Conservation (phyloP, 2,113 vertebrate genomes). For the Pelecanus crispus region DNA sequence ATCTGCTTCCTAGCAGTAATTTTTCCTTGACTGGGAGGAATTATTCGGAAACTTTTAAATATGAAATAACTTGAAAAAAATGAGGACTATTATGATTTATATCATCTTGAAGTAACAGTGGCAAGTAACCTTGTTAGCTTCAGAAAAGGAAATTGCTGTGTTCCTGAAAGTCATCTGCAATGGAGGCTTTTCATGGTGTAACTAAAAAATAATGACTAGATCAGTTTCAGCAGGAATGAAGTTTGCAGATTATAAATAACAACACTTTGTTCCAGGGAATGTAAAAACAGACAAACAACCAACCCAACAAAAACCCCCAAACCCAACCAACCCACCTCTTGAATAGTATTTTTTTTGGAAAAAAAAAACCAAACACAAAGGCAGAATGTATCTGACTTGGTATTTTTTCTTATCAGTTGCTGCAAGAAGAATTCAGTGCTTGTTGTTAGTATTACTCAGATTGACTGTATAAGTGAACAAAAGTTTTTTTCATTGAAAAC, state of each 20-base stretch:
- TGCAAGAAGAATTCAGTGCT: not conserved
- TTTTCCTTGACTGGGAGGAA: not conserved
- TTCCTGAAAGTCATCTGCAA: not conserved
- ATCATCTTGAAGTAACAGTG: not conserved
- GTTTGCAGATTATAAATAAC: not conserved
- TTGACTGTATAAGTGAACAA: not conserved
- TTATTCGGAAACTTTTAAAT: not conserved
- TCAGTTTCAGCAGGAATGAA: not conserved
- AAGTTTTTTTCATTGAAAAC: not conserved
- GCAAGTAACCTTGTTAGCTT: not conserved
- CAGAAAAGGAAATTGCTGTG: not conserved
- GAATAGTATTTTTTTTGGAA: not conserved
- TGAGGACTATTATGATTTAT: not conserved
- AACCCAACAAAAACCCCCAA: not conserved
- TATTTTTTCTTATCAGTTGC: not conserved
- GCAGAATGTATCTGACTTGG: not conserved
- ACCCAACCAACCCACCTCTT: not conserved
- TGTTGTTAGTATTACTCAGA: not conserved
- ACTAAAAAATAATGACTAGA: not conserved
- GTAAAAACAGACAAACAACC: not conserved
- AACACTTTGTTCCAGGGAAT: not conserved
- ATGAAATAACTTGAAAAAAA: not conserved
- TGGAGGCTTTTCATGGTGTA: not conserved
- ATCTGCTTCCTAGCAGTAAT: not conserved
- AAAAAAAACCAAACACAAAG: not conserved